These are phyloP conservation scores for Anomalospiza imberbis DNA, from an alignment of 2,797 vertebrate genomes.

Conservation along the genomic window DNA sequence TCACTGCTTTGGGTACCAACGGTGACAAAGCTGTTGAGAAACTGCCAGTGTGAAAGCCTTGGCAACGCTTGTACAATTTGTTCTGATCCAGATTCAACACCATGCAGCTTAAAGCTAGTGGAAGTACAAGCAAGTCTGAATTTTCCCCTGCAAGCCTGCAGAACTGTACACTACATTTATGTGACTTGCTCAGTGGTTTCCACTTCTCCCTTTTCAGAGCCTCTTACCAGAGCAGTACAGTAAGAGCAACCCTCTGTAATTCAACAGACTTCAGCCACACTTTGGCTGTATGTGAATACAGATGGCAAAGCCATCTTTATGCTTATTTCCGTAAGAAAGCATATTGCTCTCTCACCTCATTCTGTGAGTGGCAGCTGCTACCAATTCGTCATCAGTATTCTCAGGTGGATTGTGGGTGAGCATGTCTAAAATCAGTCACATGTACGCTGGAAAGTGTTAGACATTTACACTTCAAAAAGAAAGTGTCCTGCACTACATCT, in stretches of 20 bases:
- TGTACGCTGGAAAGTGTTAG: neutral
- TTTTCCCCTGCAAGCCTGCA: neutral
- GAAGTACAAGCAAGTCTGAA: neutral
- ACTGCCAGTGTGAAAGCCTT: neutral
- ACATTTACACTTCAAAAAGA: neutral
- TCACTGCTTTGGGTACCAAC: neutral
- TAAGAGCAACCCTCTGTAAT: neutral
- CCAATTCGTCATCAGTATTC: neutral
- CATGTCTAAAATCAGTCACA: neutral
- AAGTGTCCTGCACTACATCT: neutral
- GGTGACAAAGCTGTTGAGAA: neutral
- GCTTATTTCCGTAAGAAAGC: neutral
- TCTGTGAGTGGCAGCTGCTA: neutral
- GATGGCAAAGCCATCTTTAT: neutral
- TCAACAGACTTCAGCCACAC: neutral
- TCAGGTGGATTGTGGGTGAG: neutral
- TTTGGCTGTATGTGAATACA: neutral
- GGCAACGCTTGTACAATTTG: neutral
- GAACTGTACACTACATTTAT: neutral
- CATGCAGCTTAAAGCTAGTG: neutral
- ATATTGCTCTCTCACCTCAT: neutral
- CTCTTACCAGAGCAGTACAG: neutral
- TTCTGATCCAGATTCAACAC: neutral
- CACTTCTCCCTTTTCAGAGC: neutral
- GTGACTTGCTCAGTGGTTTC: neutral